Conservation (phyloP, 2,113 vertebrate genomes). For the Ariopsis seemanni region DNA sequence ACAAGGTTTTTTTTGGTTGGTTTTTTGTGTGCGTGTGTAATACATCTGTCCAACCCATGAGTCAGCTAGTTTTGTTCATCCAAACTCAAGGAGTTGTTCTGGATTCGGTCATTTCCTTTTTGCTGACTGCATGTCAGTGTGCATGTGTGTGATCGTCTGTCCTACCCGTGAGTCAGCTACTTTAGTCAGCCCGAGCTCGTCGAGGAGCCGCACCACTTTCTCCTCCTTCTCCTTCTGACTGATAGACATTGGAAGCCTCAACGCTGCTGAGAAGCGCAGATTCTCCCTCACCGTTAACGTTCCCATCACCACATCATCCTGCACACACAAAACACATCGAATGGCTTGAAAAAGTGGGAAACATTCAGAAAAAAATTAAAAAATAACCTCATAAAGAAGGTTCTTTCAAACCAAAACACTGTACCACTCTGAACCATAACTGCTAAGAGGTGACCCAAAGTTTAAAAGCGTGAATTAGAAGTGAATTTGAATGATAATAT, state of each 20-base stretch:
- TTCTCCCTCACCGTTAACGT: conserved; percentile 85
- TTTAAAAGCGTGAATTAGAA: too few species aligned
- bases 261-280: conserved; percentile 81
- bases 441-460: too few species aligned
- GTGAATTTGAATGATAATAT: too few species aligned
- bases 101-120: conserved; percentile 53
- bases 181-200: conserved; percentile 78
- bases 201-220: conserved; percentile 74
- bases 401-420: background rate
- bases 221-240: conserved; percentile 71
- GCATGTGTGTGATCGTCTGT: background rate
- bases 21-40: background rate
- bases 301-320: conserved; percentile 89
- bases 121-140: conserved; percentile 56
- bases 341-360: background rate
- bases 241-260: conserved; percentile 77
- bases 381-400: background rate
- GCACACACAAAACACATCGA: background rate
- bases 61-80: conserved; percentile 80
- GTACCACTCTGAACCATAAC: too few species aligned
- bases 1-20: too few species aligned
- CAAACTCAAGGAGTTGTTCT: conserved; percentile 60
- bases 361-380: background rate
- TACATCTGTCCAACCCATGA: conserved; percentile 69
- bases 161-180: conserved; percentile 84